phyloP scores from a whole-genome alignment of 2,888 invertebrate species.

The Lissonota sp. region DNA sequence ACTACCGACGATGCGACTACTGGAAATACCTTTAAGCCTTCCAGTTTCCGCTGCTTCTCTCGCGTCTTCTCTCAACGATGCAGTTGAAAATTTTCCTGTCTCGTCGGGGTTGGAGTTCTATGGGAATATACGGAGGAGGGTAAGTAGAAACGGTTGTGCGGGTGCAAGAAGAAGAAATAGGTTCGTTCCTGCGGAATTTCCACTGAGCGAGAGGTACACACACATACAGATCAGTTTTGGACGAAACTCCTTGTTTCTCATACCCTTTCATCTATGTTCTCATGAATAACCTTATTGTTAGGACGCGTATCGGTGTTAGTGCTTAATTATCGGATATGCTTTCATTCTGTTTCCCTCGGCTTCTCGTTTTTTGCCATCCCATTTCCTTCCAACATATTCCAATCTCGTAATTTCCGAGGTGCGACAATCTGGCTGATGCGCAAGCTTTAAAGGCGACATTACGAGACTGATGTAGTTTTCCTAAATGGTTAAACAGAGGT shows the following conservation, averaged over 20 bases:
- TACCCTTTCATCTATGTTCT: background rate
- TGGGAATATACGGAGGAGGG: slow-evolving; percentile 38
- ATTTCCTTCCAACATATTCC: background rate
- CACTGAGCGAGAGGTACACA: slow-evolving; percentile 34
- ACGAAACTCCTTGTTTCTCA: slow-evolving; percentile 30
- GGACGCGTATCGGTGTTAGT: too few relatives aligned
- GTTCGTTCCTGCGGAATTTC: slow-evolving; percentile 49
- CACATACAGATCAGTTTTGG: slow-evolving; percentile 26
- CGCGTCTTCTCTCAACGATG: slow-evolving; percentile 47
- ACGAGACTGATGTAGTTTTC: slow-evolving; percentile 32
- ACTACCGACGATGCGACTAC: slow-evolving; percentile 23
- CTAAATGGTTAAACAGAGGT: slow-evolving; percentile 17
- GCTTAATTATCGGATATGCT: slow-evolving; percentile 3
- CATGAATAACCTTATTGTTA: background rate
- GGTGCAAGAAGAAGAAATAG: slow-evolving; percentile 31
- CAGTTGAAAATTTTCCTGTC: slow-evolving; percentile 59
- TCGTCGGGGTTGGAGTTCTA: slow-evolving; percentile 47
- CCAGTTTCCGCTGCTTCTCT: slow-evolving; percentile 22
- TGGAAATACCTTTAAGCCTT: slow-evolving; percentile 57
- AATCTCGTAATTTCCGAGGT: background rate
- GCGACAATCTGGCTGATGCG: background rate
- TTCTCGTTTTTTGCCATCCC: background rate
- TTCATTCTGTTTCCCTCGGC: background rate
- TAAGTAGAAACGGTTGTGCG: slow-evolving; percentile 27
- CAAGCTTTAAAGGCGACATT: background rate